Conservation (phyloP, 2,888 invertebrate genomes). For the Baronia brevicornis region DNA sequence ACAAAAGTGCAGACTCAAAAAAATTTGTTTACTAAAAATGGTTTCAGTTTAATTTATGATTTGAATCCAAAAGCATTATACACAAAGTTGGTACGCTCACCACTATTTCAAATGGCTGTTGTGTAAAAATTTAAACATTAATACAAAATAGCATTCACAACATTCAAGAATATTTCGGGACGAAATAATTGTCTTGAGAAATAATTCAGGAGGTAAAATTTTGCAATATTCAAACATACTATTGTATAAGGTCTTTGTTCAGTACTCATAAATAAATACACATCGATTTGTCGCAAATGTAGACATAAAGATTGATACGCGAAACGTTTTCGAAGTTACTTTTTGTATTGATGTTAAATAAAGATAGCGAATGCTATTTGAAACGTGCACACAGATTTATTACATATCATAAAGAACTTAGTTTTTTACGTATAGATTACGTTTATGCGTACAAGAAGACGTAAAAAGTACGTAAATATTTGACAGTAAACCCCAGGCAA, state of each 20-base stretch:
- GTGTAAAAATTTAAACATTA: too few relatives aligned
- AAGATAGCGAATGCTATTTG: too few relatives aligned
- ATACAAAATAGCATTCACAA: slow-evolving; percentile 65
- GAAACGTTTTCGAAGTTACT: slow-evolving; percentile 2
- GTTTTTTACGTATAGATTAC: too few relatives aligned
- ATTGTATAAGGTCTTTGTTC: slow-evolving; percentile 52
- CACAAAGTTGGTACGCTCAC: too few relatives aligned
- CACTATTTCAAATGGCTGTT: too few relatives aligned
- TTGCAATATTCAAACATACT: slow-evolving; percentile 53
- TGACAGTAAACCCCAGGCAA: too few relatives aligned
- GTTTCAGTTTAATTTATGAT: too few relatives aligned
- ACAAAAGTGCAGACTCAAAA: too few relatives aligned
- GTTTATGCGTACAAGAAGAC: too few relatives aligned
- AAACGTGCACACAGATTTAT: slow-evolving; percentile 11
- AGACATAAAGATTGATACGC: slow-evolving; percentile 15
- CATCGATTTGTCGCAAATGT: slow-evolving; percentile 28
- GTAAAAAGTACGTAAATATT: too few relatives aligned
- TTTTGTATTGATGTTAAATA: slow-evolving; percentile 11
- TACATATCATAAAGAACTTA: neutral
- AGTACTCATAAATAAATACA: slow-evolving; percentile 43
- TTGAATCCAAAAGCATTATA: too few relatives aligned
- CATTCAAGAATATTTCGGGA: slow-evolving; percentile 65
- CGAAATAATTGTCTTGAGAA: slow-evolving; percentile 49
- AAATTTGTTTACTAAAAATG: too few relatives aligned
- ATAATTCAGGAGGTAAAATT: slow-evolving; percentile 46